These are phyloP conservation scores for Theristicus caerulescens DNA, from an alignment of 2,113 vertebrate species.

Conservation along the genomic window DNA sequence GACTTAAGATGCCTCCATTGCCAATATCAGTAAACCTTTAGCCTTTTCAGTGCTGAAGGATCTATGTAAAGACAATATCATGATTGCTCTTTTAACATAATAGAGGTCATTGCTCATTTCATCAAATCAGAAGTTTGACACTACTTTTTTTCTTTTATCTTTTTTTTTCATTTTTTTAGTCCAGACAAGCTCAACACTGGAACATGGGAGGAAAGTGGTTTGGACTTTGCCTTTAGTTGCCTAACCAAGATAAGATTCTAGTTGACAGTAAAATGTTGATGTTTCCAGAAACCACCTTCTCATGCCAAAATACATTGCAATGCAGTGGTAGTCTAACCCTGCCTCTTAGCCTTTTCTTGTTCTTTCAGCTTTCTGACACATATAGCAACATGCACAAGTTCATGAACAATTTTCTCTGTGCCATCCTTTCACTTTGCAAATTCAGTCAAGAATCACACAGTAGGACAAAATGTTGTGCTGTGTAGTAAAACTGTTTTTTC, in stretches of 20 bases:
- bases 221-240: not conserved
- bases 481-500: not conserved
- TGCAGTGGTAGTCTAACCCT: not conserved
- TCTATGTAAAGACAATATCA: not conserved
- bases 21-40: slow-evolving; percentile 1
- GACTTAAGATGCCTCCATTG: not conserved
- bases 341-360: not conserved
- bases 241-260: not conserved
- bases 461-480: not conserved
- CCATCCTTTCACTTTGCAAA: not conserved
- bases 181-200: not conserved
- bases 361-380: not conserved
- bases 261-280: not conserved
- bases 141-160: not conserved
- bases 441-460: not conserved
- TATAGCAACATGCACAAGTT: not conserved
- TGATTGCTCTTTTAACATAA: not conserved
- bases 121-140: not conserved
- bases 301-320: not conserved
- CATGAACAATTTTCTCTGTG: not conserved
- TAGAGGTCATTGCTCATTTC: not conserved
- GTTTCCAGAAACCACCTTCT: not conserved
- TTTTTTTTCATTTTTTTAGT: too few species aligned
- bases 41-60: not conserved
- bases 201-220: not conserved